phyloP scores from a whole-genome alignment of 1,140 invertebrate species.

The Drosophila tani region DNA sequence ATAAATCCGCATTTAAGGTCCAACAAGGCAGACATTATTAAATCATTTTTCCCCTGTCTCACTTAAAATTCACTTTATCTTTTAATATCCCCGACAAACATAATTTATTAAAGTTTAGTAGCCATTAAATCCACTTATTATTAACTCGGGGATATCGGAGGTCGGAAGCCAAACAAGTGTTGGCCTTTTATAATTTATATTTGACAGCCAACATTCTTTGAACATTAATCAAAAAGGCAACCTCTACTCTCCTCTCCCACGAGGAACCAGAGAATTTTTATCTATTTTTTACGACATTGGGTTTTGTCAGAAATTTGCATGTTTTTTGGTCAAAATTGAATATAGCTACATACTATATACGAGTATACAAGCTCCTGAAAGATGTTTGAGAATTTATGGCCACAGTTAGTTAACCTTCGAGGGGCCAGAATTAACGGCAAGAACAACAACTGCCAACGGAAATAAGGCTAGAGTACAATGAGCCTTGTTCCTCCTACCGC shows the following conservation, averaged over 20 bases:
- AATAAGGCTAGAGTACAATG: slow-evolving; percentile 59
- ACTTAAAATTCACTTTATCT: slow-evolving; percentile 1
- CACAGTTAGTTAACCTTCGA: slow-evolving; percentile 27
- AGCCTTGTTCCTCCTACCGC: slow-evolving; percentile 47
- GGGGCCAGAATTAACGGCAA: slow-evolving; percentile 48
- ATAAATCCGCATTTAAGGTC: not conserved
- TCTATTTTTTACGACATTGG: slow-evolving; percentile 32
- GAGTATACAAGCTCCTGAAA: slow-evolving; percentile 19
- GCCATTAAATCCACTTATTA: slow-evolving; percentile 1
- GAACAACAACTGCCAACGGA: slow-evolving; percentile 38
- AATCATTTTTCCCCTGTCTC: not conserved
- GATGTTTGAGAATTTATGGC: slow-evolving; percentile 50
- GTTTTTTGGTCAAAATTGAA: slow-evolving; percentile 52
- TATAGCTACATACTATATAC: slow-evolving; percentile 8
- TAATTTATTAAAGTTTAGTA: slow-evolving; percentile 6
- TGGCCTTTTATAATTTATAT: slow-evolving; percentile 14
- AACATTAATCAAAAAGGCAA: slow-evolving; percentile 29
- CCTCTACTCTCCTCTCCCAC: not conserved
- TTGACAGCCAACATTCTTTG: slow-evolving; percentile 12
- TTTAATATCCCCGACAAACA: not conserved
- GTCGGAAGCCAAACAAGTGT: not conserved
- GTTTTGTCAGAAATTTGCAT: slow-evolving; percentile 40
- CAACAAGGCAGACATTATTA: not conserved
- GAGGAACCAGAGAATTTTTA: slow-evolving; percentile 6
- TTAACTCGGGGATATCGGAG: not conserved